Percentiles rank a stretch among this genome's conserved stretches.
Conservation (phyloP, 2,797 vertebrate genomes). For the Lutjanus campechanus region DNA sequence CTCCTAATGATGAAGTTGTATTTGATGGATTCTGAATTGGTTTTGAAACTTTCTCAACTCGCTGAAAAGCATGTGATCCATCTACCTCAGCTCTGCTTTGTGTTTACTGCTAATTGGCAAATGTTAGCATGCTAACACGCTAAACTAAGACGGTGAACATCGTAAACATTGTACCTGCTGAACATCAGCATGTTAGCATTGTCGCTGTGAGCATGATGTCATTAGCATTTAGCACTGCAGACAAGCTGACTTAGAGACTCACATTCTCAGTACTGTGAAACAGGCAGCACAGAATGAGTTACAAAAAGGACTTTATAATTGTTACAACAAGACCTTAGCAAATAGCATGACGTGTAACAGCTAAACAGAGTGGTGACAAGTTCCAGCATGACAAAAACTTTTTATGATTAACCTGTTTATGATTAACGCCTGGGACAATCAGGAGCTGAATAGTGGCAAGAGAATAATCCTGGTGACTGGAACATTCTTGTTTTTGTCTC, state of each 20-base stretch:
- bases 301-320: neutral
- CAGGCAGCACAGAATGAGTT: neutral
- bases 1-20: neutral
- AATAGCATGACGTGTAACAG: neutral
- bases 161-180: neutral
- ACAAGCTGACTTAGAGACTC: neutral
- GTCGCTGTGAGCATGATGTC: neutral
- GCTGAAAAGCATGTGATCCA: neutral
- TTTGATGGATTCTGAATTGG: neutral
- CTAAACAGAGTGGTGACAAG: neutral
- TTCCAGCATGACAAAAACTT: neutral
- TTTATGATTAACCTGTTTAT: neutral
- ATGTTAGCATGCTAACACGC: neutral
- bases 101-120: neutral
- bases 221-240: neutral
- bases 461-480: neutral
- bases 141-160: neutral
- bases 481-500: slow-evolving; percentile 6
- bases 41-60: neutral
- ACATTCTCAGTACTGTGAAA: neutral
- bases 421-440: neutral
- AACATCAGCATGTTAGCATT: neutral
- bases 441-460: neutral
- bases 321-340: neutral
- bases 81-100: neutral